Base-by-base conservation (phyloP, 2,113 vertebrate genomes). In the Choloepus hoffmanni region DNA sequence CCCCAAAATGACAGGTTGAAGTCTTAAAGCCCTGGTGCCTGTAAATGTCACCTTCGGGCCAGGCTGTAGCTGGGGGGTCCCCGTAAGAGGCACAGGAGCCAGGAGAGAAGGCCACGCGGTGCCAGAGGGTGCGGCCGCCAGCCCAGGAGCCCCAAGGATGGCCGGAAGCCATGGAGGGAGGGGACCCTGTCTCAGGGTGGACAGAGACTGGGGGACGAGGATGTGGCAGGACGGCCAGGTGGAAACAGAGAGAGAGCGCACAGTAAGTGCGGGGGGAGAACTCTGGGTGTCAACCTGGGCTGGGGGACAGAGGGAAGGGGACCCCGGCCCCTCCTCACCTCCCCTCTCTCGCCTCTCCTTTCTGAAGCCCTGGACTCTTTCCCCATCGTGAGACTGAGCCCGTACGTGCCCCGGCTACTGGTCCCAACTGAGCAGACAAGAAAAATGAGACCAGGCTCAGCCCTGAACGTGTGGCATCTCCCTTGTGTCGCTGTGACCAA, bases 241-340 rank as follows among this genome's bases (percentile, higher is more conserved):
- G 19, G 36, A 76, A 21, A 26, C 0, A 1, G 0, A 0, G 1
- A 74, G 76, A 28, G 23, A 12, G 76, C 7, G 21, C 2, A 15
- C 9, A 26, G 30, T 33, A 55, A 72, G 48, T 11, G 26, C 1
- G 13, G n/a, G 13, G 1, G 1, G 26, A 26, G 43, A 28, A 19
- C 10, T 0, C 33, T 11, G 55, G 62, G 77, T 2, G 0, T 55
- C 45, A 15, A 21, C 55, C 55, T 21, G 19, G 12, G 12, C 36
- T 10, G 2, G 60, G 55, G 23, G 26, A n/a, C 26, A 18, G 30
- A 33, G 12, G 0, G 45, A 28, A 63, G 11, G 28, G 43, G 2
- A 43, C 43, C 23, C 2, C 7, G 0, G 83, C 4, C 60, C 8
- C 0, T 0, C 65, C 6, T n/a, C 28, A 24, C 13, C n/a, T 26